Conservation (phyloP, 2,113 vertebrate genomes). For the Tauraco erythrolophus region DNA sequence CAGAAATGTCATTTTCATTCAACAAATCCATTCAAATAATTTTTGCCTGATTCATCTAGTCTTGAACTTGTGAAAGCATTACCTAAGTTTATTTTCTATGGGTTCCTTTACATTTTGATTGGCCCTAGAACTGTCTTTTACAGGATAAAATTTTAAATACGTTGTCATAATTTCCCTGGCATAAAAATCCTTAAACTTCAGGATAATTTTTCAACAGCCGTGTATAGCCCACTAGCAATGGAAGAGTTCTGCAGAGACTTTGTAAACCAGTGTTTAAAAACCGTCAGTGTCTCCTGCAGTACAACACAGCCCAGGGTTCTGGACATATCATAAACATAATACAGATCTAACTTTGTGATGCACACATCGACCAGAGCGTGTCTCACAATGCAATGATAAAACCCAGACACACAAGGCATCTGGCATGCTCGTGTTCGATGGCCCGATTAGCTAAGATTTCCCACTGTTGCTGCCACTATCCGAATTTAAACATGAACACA, state of each 20-base stretch:
- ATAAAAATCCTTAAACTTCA: not conserved
- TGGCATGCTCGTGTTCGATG: not conserved
- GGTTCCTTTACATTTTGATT: conserved; percentile 24
- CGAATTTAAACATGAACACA: not conserved
- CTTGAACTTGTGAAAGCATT: not conserved
- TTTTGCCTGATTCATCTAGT: not conserved
- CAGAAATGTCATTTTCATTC: not conserved
- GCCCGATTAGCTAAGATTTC: not conserved
- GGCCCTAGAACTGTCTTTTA: not conserved
- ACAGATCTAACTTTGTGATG: not conserved
- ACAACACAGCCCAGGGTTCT: not conserved
- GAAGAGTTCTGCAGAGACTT: not conserved
- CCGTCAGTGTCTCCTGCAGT: not conserved
- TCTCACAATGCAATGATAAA: not conserved
- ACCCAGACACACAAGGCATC: not conserved
- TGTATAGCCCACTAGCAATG: not conserved
- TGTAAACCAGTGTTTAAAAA: not conserved
- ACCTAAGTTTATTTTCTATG: not conserved
- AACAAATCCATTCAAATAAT: not conserved
- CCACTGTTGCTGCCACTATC: not conserved
- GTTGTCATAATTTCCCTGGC: not conserved
- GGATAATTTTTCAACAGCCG: not conserved
- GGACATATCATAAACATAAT: not conserved
- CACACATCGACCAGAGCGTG: not conserved
- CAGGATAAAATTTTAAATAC: not conserved